A percentile compares a stretch with the other conserved stretches of the same genome.
Evolutionary conservation across 2,888 invertebrate species (phyloP).

Genomic region (Cacoxenus indagator): DNA sequence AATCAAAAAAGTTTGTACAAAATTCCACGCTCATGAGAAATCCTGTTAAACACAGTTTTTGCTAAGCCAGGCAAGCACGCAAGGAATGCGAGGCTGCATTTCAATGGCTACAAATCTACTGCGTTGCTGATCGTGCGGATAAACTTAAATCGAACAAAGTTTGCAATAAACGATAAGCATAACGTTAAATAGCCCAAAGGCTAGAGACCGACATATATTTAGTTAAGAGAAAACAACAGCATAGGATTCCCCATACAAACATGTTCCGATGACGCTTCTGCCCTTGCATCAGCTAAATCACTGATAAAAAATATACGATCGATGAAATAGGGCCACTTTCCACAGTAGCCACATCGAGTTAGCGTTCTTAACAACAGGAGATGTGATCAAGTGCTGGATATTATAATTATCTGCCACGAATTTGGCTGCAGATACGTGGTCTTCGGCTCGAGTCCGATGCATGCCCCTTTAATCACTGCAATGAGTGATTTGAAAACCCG

Average conservation of each 20-base stretch:
- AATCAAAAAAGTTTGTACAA: neutral
- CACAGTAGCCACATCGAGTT: conserved; percentile 69
- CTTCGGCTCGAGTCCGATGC: too few relatives aligned
- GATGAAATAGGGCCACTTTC: conserved; percentile 40
- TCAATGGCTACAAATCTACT: conserved; percentile 33
- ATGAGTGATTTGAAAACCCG: conserved; percentile 18
- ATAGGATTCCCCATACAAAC: conserved; percentile 21
- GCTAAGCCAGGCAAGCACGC: conserved; percentile 42
- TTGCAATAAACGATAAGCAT: conserved; percentile 33
- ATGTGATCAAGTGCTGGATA: conserved; percentile 46
- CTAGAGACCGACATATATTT: conserved; percentile 43
- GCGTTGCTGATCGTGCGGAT: conserved; percentile 63
- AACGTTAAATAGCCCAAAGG: conserved; percentile 45
- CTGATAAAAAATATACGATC: neutral
- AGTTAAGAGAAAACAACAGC: neutral
- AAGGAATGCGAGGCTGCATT: conserved; percentile 43
- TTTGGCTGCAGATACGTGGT: neutral
- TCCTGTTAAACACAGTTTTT: neutral
- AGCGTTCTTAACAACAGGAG: conserved; percentile 68
- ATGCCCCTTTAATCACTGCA: neutral
- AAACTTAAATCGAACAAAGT: conserved; percentile 60
- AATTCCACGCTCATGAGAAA: conserved; percentile 18
- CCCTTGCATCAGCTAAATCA: neutral
- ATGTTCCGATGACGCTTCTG: conserved; percentile 41
- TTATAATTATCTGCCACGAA: neutral